Percentiles rank a stretch among this genome's conserved stretches.
These are phyloP conservation scores for Pseudomyrmex cubaensis DNA, from an alignment of 1,140 invertebrate genomes.

Conservation along the genomic window DNA sequence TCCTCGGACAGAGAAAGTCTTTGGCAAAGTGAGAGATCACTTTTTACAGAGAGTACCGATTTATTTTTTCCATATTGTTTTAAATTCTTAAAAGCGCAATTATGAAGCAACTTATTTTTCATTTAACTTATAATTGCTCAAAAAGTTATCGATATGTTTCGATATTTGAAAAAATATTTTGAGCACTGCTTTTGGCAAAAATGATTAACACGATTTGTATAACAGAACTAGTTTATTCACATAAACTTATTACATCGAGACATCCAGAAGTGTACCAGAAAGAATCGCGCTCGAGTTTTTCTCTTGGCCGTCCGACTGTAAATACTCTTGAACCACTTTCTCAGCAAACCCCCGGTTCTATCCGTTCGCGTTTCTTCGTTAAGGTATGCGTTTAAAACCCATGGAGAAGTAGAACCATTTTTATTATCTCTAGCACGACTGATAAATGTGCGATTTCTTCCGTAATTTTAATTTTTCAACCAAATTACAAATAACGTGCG, in stretches of 20 bases:
- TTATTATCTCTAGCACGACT: background rate
- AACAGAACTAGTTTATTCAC: background rate
- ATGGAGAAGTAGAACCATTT: background rate
- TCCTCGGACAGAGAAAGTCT: background rate
- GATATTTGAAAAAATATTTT: no score
- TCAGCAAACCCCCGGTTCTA: background rate
- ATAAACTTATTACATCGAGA: background rate
- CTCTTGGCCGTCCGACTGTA: background rate
- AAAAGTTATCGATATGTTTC: no score
- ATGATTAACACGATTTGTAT: no score
- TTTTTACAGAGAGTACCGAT: slow-evolving; percentile 1
- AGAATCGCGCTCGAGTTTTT: background rate
- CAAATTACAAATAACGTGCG: background rate
- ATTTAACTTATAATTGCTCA: background rate
- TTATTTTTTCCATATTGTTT: background rate
- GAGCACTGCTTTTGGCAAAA: no score
- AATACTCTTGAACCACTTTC: slow-evolving; percentile 6
- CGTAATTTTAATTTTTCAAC: background rate
- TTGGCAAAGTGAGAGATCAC: slow-evolving; percentile 1
- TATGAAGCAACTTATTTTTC: background rate
- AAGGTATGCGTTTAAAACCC: background rate
- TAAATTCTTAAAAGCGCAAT: background rate
- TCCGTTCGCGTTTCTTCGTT: slow-evolving; percentile 10
- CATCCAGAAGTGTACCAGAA: background rate
- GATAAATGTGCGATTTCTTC: background rate